Percentiles rank a stretch among this genome's conserved stretches.
These are phyloP conservation scores for Melieria omissa DNA, from an alignment of 2,888 invertebrate genomes.

Conservation along the genomic window DNA sequence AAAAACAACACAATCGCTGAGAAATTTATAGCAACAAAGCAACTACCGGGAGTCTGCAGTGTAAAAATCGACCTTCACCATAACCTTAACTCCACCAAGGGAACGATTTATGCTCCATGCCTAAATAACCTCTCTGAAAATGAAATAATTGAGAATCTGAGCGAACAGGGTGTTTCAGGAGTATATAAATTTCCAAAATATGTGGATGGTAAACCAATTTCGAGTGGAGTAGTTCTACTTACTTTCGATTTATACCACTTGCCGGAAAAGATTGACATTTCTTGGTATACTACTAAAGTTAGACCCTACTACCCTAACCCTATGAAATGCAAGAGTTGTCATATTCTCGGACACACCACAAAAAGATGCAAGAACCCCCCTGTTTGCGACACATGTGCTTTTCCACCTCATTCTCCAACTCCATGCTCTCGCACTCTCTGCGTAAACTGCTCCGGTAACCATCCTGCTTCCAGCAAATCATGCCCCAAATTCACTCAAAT, in stretches of 20 bases:
- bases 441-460: background rate
- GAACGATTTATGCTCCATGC: conserved; percentile 3
- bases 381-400: background rate
- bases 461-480: conserved; percentile 51
- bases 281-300: conserved; percentile 14
- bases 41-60: no score
- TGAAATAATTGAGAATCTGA: conserved; percentile 18
- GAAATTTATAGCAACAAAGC: no score
- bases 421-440: conserved; percentile 10
- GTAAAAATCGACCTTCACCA: no score
- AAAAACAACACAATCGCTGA: no score
- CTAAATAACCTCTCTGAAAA: conserved; percentile 4
- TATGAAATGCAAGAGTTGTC: conserved; percentile 25
- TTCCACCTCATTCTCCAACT: conserved; percentile 9
- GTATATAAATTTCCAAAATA: conserved; percentile 17
- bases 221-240: conserved; percentile 6
- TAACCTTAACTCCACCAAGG: conserved; percentile 2
- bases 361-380: conserved; percentile 16
- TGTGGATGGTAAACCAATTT: background rate
- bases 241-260: conserved; percentile 17
- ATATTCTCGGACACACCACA: conserved; percentile 17
- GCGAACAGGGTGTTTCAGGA: conserved; percentile 3
- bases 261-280: conserved; percentile 11
- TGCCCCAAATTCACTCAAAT: conserved; percentile 30
- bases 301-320: conserved; percentile 15